A percentile compares a stretch with the other conserved stretches of the same genome.
Conservation (phyloP, 37 sponge, comb jelly and placozoan genomes). For the Aplysina aerophoba region DNA sequence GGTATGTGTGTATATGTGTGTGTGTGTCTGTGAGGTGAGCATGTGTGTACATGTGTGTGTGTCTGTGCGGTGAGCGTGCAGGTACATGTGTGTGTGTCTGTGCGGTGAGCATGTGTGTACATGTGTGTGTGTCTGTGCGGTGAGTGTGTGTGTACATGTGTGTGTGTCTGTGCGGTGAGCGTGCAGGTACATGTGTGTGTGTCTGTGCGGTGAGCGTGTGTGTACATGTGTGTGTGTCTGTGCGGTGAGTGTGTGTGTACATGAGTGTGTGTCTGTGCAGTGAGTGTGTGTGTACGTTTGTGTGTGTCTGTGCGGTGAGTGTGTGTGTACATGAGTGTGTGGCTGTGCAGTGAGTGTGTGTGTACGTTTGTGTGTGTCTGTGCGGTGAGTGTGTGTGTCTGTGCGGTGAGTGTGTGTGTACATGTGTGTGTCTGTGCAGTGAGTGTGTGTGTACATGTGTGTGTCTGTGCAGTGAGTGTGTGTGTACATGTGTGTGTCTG, state of each 20-base stretch:
- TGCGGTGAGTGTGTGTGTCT: not conserved
- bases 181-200: not conserved
- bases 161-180: not conserved
- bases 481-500: not conserved
- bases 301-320: not conserved
- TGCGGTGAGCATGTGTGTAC: not conserved
- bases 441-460: not conserved
- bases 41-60: conserved; percentile 15
- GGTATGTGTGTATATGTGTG: no score
- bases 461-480: not conserved
- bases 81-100: not conserved
- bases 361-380: not conserved
- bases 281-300: not conserved
- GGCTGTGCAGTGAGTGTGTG: not conserved
- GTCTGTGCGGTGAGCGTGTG: not conserved
- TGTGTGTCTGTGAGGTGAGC: not conserved
- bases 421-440: not conserved
- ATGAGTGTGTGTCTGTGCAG: not conserved
- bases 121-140: not conserved
- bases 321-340: not conserved
- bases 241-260: not conserved
- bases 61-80: not conserved
- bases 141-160: not conserved
- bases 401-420: no score
- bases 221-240: conserved; percentile 3